These are phyloP conservation scores for Lymantria monacha DNA, from an alignment of 2,888 invertebrate genomes.

Conservation along the genomic window DNA sequence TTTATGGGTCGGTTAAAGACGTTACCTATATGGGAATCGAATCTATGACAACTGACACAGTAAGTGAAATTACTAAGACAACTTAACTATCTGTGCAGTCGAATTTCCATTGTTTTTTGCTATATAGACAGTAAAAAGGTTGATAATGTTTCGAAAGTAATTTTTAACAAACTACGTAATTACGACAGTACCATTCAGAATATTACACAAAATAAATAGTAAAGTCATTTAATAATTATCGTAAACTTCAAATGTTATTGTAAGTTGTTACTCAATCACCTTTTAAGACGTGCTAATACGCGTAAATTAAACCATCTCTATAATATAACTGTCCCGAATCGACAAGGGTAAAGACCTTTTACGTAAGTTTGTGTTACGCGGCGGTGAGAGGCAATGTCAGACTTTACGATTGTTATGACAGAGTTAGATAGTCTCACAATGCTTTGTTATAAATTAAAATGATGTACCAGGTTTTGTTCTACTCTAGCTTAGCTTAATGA, in stretches of 20 bases:
- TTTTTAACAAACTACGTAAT: too few relatives aligned
- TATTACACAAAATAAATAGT: too few relatives aligned
- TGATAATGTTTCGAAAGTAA: too few relatives aligned
- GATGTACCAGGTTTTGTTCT: conserved; percentile 16
- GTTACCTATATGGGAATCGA: too few relatives aligned
- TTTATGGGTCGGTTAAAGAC: too few relatives aligned
- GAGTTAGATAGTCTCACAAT: conserved; percentile 45
- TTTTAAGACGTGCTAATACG: conserved; percentile 57
- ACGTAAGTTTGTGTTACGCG: conserved; percentile 72
- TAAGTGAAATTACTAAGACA: too few relatives aligned
- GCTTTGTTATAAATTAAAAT: conserved; percentile 21
- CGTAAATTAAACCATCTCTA: conserved; percentile 72
- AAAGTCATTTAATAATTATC: conserved; percentile 1
- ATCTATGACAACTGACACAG: too few relatives aligned
- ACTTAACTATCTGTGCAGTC: too few relatives aligned
- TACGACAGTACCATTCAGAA: too few relatives aligned
- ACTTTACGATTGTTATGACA: conserved; percentile 61
- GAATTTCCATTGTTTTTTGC: too few relatives aligned
- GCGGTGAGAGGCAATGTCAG: conserved; percentile 81
- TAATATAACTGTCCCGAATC: conserved; percentile 74
- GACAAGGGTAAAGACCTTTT: conserved; percentile 80
- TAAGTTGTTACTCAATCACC: conserved; percentile 52
- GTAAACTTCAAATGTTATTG: conserved; percentile 32
- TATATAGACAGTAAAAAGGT: too few relatives aligned
- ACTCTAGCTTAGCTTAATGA: conserved; percentile 16